Base-by-base conservation (phyloP, 2,113 vertebrate species). In the Scopus umbretta region DNA sequence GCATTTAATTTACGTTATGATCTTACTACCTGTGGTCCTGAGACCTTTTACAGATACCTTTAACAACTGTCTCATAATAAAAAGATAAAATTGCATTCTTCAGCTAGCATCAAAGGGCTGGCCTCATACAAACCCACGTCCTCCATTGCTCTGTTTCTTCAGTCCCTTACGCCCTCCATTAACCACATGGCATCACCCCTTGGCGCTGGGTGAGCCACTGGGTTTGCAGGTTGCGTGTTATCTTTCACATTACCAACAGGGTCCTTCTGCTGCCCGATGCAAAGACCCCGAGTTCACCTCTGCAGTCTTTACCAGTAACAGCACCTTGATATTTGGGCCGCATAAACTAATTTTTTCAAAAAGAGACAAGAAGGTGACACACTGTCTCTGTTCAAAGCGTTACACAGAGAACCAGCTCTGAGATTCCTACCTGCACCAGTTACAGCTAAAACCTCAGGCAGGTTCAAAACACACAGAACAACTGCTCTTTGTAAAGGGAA, bases 301-400 rank as follows among this genome's bases (percentile, higher is more conserved):
- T 78, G 30, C 49, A 90, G 61, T 62, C 38, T 43, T 56, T 14
- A 45, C 9, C 6, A n/a, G 59, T 76, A 80, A 53, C 8, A 93
- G 49, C 25, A 55, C 20, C 30, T 25, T 27, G 26, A 11, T 20
- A n/a, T 49, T 6, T 26, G 62, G 62, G 30, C 65, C 63, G 47
- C 13, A 11, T 8, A 16, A 43, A 18, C 15, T 29, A 1, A 9
- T 43, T 76, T 68, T 68, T 53, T 40, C 2, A 0, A 5, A 18
- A 56, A 74, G 52, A 32, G 84, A 71, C 1, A 3, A 42, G n/a
- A 10, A 15, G 26, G 16, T 55, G 16, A 38, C 2, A 3, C 9
- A 5, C 10, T 0, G 0, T 1, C 4, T 6, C 59, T 27, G 17
- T 12, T 36, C 23, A 18, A 16, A 53, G 78, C 2, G 38, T 7